Evolutionary conservation across 2,113 vertebrate genomes (phyloP).

Genomic region (Callopanchax toddi): DNA sequence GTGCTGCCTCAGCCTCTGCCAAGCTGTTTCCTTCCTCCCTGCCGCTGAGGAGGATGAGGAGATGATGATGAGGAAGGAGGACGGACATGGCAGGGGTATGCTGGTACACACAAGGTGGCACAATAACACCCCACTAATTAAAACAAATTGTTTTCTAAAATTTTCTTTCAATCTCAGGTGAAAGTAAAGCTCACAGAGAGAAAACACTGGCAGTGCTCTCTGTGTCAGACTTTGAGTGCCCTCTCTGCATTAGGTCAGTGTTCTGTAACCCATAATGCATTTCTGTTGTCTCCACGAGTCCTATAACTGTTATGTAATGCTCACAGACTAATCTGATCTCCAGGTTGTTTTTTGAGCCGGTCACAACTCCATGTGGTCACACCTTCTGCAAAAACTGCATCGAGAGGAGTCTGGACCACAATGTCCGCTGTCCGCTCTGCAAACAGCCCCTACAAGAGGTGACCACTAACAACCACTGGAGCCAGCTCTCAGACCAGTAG

Average conservation of each 20-base stretch:
- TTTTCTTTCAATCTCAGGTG: slow-evolving; percentile 50
- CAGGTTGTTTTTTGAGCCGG: slow-evolving; percentile 88
- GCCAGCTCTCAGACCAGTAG: no score
- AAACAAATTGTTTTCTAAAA: no score
- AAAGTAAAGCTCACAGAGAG: slow-evolving; percentile 38
- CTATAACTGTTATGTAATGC: no score
- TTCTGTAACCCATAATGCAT: slow-evolving; percentile 10
- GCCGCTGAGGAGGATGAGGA: slow-evolving; percentile 77
- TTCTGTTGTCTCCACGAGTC: no score
- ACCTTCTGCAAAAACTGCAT: slow-evolving; percentile 92
- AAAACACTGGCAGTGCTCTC: slow-evolving; percentile 73
- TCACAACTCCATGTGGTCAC: slow-evolving; percentile 91
- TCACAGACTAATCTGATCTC: background rate
- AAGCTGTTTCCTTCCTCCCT: slow-evolving; percentile 79
- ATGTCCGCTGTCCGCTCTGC: slow-evolving; percentile 90
- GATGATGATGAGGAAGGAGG: slow-evolving; percentile 74
- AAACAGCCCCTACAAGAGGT: slow-evolving; percentile 91
- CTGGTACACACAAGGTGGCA: background rate
- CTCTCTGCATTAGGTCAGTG: slow-evolving; percentile 89
- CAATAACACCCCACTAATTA: background rate
- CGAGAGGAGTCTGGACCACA: slow-evolving; percentile 90
- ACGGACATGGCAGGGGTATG: slow-evolving; percentile 58
- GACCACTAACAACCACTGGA: background rate
- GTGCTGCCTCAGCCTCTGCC: slow-evolving; percentile 80
- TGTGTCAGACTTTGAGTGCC: slow-evolving; percentile 88